phyloP scores from a whole-genome alignment of 1,140 invertebrate species.

The Zelostemma sp. region DNA sequence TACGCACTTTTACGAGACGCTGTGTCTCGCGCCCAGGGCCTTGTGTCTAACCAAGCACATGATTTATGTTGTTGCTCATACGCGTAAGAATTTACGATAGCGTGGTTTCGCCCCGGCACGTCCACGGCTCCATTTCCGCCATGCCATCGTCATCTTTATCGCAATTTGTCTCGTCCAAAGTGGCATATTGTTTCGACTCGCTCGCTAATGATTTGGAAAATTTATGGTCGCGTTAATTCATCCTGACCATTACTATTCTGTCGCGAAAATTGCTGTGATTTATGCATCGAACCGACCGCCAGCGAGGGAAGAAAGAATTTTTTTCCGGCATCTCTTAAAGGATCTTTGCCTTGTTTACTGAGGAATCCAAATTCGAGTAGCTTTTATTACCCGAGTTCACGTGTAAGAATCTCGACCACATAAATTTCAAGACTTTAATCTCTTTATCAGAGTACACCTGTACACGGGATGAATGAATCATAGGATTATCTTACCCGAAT shows the following conservation, averaged over 20 bases:
- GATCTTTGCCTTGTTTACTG: too few relatives aligned
- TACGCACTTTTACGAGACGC: not conserved
- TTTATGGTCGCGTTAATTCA: slow-evolving; percentile 7
- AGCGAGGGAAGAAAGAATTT: too few relatives aligned
- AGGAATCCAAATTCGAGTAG: too few relatives aligned
- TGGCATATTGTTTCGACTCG: slow-evolving; percentile 8
- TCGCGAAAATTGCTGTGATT: not conserved
- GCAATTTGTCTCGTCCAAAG: slow-evolving; percentile 14
- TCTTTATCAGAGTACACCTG: slow-evolving; percentile 40
- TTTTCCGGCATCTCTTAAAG: too few relatives aligned
- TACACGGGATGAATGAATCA: slow-evolving; percentile 38
- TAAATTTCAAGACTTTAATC: slow-evolving; percentile 25
- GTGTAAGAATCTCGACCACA: slow-evolving; percentile 12
- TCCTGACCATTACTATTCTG: not conserved
- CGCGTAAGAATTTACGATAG: slow-evolving; percentile 20
- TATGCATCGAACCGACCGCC: too few relatives aligned
- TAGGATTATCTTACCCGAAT: slow-evolving; percentile 34
- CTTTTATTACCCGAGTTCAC: too few relatives aligned
- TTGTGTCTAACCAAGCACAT: slow-evolving; percentile 18
- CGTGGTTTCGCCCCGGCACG: slow-evolving; percentile 1
- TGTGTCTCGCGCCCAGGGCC: slow-evolving; percentile 23
- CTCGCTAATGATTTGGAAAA: slow-evolving; percentile 2
- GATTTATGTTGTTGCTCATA: slow-evolving; percentile 11
- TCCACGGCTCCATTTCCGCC: slow-evolving; percentile 11
- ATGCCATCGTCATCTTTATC: slow-evolving; percentile 10